Conservation (phyloP, 2,888 invertebrate species). For the Troides helena region DNA sequence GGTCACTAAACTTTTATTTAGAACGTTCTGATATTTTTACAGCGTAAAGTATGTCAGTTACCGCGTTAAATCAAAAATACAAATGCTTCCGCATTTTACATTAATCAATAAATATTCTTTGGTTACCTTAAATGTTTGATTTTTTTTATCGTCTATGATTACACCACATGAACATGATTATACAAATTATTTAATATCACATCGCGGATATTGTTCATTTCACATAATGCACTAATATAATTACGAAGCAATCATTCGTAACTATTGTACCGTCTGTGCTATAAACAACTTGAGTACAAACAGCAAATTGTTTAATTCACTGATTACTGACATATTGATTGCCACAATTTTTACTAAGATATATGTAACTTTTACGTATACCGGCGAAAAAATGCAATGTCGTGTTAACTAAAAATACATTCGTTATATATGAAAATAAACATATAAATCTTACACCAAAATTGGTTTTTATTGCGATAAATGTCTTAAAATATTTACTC, state of each 20-base stretch:
- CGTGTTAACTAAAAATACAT: neutral
- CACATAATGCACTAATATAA: too few relatives aligned
- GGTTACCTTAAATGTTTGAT: neutral
- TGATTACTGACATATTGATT: too few relatives aligned
- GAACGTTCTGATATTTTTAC: neutral
- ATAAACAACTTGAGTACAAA: too few relatives aligned
- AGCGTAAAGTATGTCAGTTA: neutral
- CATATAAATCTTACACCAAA: neutral
- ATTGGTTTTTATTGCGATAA: neutral
- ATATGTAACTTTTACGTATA: neutral
- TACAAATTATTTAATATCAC: too few relatives aligned
- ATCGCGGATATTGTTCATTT: too few relatives aligned
- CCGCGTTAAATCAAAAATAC: conserved; percentile 1
- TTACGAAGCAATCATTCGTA: too few relatives aligned
- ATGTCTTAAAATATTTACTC: neutral
- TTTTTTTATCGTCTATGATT: too few relatives aligned
- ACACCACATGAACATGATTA: too few relatives aligned
- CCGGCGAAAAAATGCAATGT: neutral
- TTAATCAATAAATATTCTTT: neutral
- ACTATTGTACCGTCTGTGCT: too few relatives aligned
- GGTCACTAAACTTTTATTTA: neutral
- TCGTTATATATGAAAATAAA: neutral
- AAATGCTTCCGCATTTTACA: conserved; percentile 1
- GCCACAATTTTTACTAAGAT: neutral
- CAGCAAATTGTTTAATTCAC: too few relatives aligned